Percentiles rank a stretch among this genome's conserved stretches.
phyloP scores from a whole-genome alignment of 2,888 invertebrate genomes.

The Furcula furcula region DNA sequence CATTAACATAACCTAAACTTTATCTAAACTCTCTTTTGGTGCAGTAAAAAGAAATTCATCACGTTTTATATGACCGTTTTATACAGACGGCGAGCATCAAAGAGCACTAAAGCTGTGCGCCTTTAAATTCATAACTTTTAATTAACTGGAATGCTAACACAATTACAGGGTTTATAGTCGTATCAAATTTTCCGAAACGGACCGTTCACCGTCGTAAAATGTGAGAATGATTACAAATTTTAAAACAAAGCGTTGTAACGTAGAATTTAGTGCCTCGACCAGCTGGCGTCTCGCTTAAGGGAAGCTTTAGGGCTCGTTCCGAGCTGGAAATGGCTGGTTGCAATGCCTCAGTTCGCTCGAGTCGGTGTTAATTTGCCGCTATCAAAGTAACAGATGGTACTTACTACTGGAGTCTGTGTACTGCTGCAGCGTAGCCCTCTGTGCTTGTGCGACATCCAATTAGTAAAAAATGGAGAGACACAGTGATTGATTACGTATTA shows the following conservation, averaged over 20 bases:
- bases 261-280: constrained; percentile 72
- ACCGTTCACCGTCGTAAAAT: constrained; percentile 78
- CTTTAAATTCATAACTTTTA: constrained; percentile 81
- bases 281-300: constrained; percentile 70
- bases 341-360: constrained; percentile 66
- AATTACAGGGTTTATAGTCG: constrained; percentile 79
- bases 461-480: background rate
- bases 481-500: background rate
- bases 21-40: constrained; percentile 48
- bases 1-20: constrained; percentile 50
- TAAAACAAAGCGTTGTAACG: constrained; percentile 78
- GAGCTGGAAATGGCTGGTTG: constrained; percentile 63
- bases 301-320: constrained; percentile 70
- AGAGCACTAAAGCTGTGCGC: constrained; percentile 63
- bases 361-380: constrained; percentile 73
- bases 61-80: constrained; percentile 52
- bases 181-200: constrained; percentile 80
- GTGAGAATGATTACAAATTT: constrained; percentile 81
- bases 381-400: constrained; percentile 72
- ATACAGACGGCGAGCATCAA: constrained; percentile 58
- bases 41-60: constrained; percentile 61
- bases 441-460: background rate
- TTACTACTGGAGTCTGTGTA: constrained; percentile 17
- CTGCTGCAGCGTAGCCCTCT: background rate
- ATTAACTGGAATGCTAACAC: constrained; percentile 78